phyloP scores from a whole-genome alignment of 2,797 vertebrate species.

The Etheostoma perlongum region DNA sequence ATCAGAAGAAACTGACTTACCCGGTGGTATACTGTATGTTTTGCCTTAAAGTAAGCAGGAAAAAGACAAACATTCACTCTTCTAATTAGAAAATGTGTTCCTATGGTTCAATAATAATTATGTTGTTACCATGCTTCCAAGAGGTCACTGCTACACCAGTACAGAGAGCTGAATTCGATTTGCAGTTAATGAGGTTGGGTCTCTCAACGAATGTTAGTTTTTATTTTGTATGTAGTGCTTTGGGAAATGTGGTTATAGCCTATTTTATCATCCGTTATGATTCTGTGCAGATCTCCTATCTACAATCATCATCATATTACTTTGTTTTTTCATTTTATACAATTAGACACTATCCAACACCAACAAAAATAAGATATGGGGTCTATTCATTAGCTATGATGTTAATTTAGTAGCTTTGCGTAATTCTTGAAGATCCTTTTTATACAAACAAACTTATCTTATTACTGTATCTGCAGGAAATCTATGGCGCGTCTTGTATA shows the following conservation, averaged over 20 bases:
- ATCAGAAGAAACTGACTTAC: conserved; percentile 53
- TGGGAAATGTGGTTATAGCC: conserved; percentile 59
- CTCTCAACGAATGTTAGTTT: conserved; percentile 59
- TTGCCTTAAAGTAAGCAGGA: conserved; percentile 35
- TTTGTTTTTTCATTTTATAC: conserved; percentile 31
- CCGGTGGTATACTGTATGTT: conserved; percentile 34
- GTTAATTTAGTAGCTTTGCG: background rate
- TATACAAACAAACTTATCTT: conserved; percentile 7
- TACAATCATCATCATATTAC: conserved; percentile 31
- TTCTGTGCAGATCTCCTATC: conserved; percentile 26
- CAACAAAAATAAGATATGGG: background rate
- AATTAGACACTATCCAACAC: background rate
- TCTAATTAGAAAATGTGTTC: conserved; percentile 74
- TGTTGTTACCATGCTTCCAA: conserved; percentile 56
- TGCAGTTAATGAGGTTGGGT: conserved; percentile 70
- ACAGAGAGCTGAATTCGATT: conserved; percentile 50
- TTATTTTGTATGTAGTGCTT: conserved; percentile 62
- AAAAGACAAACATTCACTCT: conserved; percentile 57
- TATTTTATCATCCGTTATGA: conserved; percentile 52
- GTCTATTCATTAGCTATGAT: background rate
- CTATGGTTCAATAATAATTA: conserved; percentile 72
- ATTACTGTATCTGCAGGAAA: conserved; percentile 1
- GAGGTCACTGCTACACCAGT: conserved; percentile 59
- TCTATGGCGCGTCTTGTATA: conserved; percentile 22
- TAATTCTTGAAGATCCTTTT: conserved; percentile 1